These are phyloP conservation scores for Daubentonia madagascariensis DNA, from an alignment of 2,113 vertebrate genomes.

Conservation along the genomic window DNA sequence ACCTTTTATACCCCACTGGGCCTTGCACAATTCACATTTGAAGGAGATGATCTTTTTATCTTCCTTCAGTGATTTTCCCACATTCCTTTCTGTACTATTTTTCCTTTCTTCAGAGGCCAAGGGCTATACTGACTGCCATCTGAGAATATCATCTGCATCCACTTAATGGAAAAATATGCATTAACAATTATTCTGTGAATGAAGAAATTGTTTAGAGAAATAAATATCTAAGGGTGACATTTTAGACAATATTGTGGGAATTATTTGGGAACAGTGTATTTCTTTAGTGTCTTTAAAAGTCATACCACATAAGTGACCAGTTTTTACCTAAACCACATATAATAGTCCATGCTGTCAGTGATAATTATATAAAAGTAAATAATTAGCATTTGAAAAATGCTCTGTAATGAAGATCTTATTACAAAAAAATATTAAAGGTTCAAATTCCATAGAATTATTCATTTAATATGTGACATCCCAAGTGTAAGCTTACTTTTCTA, in stretches of 20 bases:
- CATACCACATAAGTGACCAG: not conserved
- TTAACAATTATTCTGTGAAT: not conserved
- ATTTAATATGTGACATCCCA: not conserved
- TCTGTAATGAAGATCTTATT: not conserved
- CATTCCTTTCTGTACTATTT: not conserved
- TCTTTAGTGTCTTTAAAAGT: not conserved
- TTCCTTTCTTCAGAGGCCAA: not conserved
- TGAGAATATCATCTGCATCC: not conserved
- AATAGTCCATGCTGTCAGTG: not conserved
- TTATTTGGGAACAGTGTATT: not conserved
- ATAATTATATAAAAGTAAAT: not conserved
- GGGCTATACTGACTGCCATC: not conserved
- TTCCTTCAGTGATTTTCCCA: not conserved
- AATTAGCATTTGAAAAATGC: not conserved
- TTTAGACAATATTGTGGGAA: not conserved
- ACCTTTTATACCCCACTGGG: not conserved
- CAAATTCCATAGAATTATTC: not conserved
- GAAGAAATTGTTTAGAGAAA: not conserved
- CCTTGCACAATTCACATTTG: not conserved
- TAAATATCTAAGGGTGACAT: not conserved
- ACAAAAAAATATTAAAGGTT: not conserved
- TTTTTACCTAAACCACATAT: constrained; percentile 6
- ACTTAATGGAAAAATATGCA: not conserved
- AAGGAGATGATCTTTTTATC: not conserved
- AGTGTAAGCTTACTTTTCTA: not conserved